Conservation (phyloP, 2,113 vertebrate species). For the Cebus imitator region DNA sequence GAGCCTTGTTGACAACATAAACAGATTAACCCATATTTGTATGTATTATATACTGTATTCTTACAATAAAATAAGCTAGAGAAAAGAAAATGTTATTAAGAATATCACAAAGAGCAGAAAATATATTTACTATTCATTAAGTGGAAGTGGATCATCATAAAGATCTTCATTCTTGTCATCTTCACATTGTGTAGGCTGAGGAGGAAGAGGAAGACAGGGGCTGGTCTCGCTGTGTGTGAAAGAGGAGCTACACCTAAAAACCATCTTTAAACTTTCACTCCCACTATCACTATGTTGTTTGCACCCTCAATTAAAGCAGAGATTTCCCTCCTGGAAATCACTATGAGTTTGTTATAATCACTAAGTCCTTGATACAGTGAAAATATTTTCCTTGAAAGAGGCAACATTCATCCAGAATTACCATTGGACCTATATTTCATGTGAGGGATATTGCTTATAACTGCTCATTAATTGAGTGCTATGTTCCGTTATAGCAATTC, state of each 20-base stretch:
- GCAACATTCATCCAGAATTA: not conserved
- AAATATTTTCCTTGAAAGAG: not conserved
- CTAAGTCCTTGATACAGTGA: not conserved
- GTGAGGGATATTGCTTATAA: not conserved
- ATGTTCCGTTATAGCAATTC: not conserved
- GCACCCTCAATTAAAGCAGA: not conserved
- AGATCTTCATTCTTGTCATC: not conserved
- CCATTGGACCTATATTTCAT: not conserved
- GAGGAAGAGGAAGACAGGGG: not conserved
- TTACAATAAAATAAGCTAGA: not conserved
- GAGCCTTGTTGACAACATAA: not conserved
- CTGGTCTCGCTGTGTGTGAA: not conserved
- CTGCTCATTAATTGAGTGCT: not conserved
- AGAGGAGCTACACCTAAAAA: not conserved
- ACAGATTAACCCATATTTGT: not conserved
- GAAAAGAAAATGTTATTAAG: not conserved
- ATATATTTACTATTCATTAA: not conserved
- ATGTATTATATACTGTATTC: not conserved
- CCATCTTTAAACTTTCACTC: not conserved
- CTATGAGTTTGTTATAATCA: too few relatives aligned
- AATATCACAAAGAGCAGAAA: not conserved
- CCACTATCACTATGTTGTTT: not conserved
- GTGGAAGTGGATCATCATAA: not conserved
- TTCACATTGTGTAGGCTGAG: not conserved
- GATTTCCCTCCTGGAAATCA: not conserved